Evolutionary conservation across 2,797 vertebrate genomes (phyloP).

Genomic region (Premnoplex brunnescens): DNA sequence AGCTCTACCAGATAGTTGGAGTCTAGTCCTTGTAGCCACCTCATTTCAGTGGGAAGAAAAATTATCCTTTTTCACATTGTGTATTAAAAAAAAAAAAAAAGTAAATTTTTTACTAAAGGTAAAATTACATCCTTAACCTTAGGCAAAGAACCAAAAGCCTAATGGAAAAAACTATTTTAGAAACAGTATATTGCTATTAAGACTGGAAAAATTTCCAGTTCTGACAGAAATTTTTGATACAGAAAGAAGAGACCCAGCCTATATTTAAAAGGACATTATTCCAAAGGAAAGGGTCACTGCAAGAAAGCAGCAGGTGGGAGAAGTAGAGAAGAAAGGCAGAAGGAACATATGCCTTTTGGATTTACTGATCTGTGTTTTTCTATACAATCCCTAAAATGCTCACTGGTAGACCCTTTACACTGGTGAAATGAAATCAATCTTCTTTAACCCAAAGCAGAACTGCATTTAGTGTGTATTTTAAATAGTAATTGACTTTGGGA

Average conservation of each 20-base stretch:
- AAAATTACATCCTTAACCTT: background rate
- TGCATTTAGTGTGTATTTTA: background rate
- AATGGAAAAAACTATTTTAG: background rate
- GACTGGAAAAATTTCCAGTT: background rate
- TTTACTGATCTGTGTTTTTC: background rate
- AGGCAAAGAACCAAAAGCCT: background rate
- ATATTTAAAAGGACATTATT: background rate
- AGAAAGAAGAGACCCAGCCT: background rate
- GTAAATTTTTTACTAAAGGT: background rate
- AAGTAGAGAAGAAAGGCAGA: background rate
- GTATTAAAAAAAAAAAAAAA: background rate
- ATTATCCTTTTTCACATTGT: background rate
- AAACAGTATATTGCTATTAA: background rate
- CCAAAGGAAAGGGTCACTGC: background rate
- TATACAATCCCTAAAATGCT: background rate
- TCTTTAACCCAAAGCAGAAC: background rate
- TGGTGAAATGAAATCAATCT: background rate
- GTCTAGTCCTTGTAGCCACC: background rate
- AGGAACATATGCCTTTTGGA: background rate
- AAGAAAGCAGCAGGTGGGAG: background rate
- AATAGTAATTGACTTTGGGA: background rate
- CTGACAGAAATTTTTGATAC: background rate
- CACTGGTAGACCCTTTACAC: background rate
- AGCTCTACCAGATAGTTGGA: background rate
- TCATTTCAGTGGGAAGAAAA: background rate